Percentiles rank a stretch among this genome's conserved stretches.
Evolutionary conservation across 2,113 vertebrate genomes (phyloP).

Genomic region (Antigone vipio): DNA sequence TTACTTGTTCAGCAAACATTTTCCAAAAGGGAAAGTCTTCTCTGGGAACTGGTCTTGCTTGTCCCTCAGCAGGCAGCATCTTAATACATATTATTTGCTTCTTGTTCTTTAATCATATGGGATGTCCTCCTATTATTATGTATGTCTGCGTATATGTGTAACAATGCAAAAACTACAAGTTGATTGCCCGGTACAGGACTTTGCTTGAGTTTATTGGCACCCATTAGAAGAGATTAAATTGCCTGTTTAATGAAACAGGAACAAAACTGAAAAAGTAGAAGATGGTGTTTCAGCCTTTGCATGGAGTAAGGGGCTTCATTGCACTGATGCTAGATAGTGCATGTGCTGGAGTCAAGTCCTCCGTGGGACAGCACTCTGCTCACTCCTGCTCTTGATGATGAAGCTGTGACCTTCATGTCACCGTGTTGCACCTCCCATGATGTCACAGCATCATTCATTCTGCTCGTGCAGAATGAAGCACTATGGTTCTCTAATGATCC

Average conservation of each 20-base stretch:
- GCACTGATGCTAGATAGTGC: background rate
- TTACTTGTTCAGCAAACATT: background rate
- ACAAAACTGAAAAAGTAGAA: background rate
- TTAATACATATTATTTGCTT: background rate
- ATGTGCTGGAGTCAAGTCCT: background rate
- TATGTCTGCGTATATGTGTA: background rate
- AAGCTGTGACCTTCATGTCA: background rate
- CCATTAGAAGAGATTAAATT: background rate
- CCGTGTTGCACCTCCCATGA: fast-evolving
- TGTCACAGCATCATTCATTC: background rate
- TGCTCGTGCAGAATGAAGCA: background rate
- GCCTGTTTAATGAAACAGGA: background rate
- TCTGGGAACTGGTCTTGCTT: background rate
- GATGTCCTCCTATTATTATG: background rate
- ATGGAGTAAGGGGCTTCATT: background rate
- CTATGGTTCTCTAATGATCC: background rate
- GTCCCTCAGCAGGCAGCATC: background rate
- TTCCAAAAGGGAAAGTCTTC: background rate
- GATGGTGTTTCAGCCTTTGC: background rate
- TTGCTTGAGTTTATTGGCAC: background rate
- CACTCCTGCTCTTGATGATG: background rate
- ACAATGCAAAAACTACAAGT: background rate
- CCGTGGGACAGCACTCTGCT: background rate
- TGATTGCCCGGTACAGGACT: background rate
- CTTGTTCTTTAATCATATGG: background rate